Percentiles rank a stretch among this genome's conserved stretches.
phyloP scores from a whole-genome alignment of 2,888 invertebrate genomes.

The Euplagia quadripunctaria region DNA sequence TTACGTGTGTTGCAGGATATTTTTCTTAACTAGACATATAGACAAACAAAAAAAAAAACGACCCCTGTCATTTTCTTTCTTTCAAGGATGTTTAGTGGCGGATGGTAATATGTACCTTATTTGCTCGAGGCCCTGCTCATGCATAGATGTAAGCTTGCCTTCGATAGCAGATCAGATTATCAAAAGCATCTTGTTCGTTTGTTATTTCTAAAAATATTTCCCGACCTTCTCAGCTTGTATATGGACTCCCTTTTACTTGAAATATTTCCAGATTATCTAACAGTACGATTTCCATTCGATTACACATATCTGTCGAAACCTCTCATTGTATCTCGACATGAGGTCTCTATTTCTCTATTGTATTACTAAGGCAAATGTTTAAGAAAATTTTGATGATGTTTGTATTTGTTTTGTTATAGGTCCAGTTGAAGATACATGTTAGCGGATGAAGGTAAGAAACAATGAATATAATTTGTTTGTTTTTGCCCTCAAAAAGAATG shows the following conservation, averaged over 20 bases:
- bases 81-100: not conserved
- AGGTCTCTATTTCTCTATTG: not conserved
- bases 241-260: not conserved
- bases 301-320: not conserved
- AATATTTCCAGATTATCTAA: not conserved
- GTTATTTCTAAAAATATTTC: not conserved
- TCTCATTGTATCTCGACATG: not conserved
- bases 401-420: constrained; percentile 2
- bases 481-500: not conserved
- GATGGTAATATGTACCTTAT: not conserved
- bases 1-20: too few relatives aligned
- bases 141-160: not conserved
- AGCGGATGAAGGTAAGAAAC: not conserved
- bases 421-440: not conserved
- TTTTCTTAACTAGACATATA: too few relatives aligned
- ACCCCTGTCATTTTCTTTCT: too few relatives aligned
- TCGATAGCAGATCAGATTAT: not conserved
- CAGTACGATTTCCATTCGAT: not conserved
- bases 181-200: not conserved
- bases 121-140: not conserved
- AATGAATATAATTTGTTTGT: not conserved
- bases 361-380: not conserved
- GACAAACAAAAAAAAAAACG: too few relatives aligned
- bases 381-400: not conserved
- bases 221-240: not conserved